Conservation (phyloP, 2,113 vertebrate species). For the Pterocles orientalis region DNA sequence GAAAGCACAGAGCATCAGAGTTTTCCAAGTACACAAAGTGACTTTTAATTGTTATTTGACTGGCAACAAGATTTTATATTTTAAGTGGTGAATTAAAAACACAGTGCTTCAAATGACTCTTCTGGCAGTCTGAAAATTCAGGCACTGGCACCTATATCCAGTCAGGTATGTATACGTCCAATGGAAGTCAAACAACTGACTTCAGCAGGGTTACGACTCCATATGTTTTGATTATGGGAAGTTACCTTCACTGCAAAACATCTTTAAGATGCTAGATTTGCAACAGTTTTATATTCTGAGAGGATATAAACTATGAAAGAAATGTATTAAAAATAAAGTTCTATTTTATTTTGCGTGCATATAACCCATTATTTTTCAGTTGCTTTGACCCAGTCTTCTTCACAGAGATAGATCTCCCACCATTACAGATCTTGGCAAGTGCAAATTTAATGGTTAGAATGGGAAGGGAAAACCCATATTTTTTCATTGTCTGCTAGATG, state of each 20-base stretch:
- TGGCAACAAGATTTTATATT: not conserved
- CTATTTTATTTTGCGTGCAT: not conserved
- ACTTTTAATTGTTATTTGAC: not conserved
- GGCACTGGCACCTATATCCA: not conserved
- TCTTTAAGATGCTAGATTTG: not conserved
- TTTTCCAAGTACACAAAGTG: not conserved
- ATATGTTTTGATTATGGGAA: not conserved
- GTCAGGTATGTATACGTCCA: not conserved
- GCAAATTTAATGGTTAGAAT: not conserved
- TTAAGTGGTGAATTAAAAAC: not conserved
- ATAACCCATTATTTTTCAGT: not conserved
- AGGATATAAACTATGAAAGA: not conserved
- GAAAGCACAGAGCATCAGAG: not conserved
- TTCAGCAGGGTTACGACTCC: not conserved
- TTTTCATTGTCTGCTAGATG: not conserved
- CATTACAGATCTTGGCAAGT: not conserved
- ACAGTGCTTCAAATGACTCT: not conserved
- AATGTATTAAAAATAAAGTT: not conserved
- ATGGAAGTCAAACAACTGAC: not conserved
- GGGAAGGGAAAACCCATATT: not conserved
- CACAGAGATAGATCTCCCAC: not conserved
- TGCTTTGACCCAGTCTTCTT: not conserved
- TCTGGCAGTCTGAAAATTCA: not conserved
- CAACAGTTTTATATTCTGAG: not conserved
- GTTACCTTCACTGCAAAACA: not conserved